These are phyloP conservation scores for Philopedon plagiatum DNA, from an alignment of 2,888 invertebrate genomes.

Conservation along the genomic window DNA sequence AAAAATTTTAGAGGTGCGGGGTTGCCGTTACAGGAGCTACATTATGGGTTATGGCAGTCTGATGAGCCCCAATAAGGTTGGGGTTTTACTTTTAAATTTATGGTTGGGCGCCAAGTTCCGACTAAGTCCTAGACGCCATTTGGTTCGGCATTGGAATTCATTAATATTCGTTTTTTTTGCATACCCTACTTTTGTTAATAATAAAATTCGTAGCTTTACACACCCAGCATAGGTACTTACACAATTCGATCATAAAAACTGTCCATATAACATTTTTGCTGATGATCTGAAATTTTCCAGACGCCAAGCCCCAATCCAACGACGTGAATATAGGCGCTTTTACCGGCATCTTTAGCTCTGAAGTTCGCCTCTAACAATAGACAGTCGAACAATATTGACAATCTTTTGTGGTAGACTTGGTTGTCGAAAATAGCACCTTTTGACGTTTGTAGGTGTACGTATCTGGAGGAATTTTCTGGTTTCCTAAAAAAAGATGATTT, in stretches of 20 bases:
- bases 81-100: no score
- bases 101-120: no score
- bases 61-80: no score
- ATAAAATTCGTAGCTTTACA: no score
- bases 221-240: conserved; percentile 60
- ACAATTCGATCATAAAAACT: conserved; percentile 75
- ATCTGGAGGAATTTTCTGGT: background rate
- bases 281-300: conserved; percentile 76
- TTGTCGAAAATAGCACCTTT: conserved; percentile 59
- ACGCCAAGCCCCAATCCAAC: conserved; percentile 81
- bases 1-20: no score
- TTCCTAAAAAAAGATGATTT: conserved; percentile 19
- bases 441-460: conserved; percentile 6
- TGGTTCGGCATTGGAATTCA: no score
- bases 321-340: conserved; percentile 76
- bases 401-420: conserved; percentile 69
- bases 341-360: conserved; percentile 70
- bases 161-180: no score
- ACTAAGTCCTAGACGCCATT: no score
- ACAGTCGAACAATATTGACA: conserved; percentile 74
- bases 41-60: no score
- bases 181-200: no score
- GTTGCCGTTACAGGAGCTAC: no score
- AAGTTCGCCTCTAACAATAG: conserved; percentile 76
- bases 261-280: conserved; percentile 76